Evolutionary conservation across 2,888 invertebrate species (phyloP).

Genomic region (Latheticus oryzae): DNA sequence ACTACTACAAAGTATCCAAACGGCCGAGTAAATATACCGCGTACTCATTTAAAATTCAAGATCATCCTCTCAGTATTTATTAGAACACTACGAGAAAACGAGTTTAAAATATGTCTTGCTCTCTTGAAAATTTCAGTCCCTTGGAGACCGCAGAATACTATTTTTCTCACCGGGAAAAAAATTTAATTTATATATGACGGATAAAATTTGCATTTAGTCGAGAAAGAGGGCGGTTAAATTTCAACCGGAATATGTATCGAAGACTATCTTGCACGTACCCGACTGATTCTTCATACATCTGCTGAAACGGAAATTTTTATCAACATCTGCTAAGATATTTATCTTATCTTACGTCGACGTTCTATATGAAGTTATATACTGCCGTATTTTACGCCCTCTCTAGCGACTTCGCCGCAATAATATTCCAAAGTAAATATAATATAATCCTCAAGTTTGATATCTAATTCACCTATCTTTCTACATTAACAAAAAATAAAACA

Average conservation of each 20-base stretch:
- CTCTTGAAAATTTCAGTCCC: constrained; percentile 15
- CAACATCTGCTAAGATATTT: constrained; percentile 50
- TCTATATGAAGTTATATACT: constrained; percentile 5
- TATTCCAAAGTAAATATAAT: constrained; percentile 8
- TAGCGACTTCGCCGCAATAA: constrained; percentile 2
- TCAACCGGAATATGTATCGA: constrained; percentile 20
- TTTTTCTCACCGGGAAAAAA: constrained; percentile 22
- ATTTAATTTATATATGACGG: constrained; percentile 36
- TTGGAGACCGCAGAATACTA: constrained; percentile 5
- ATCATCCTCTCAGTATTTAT: constrained; percentile 19
- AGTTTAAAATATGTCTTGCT: constrained; percentile 21
- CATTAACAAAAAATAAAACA: constrained; percentile 4
- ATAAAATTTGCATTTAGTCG: constrained; percentile 25
- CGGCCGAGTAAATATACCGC: not conserved
- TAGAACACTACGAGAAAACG: constrained; percentile 5
- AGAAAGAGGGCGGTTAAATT: no score
- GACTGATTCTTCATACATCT: constrained; percentile 20
- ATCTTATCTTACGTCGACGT: constrained; percentile 44
- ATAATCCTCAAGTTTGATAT: constrained; percentile 5
- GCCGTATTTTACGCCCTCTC: constrained; percentile 16
- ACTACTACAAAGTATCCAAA: constrained; percentile 15
- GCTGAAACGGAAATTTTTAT: constrained; percentile 46
- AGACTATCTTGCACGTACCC: constrained; percentile 9
- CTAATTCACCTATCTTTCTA: constrained; percentile 4
- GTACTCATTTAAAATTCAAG: constrained; percentile 19